Conservation (phyloP, 2,113 vertebrate genomes). For the Atherinomorus stipes region DNA sequence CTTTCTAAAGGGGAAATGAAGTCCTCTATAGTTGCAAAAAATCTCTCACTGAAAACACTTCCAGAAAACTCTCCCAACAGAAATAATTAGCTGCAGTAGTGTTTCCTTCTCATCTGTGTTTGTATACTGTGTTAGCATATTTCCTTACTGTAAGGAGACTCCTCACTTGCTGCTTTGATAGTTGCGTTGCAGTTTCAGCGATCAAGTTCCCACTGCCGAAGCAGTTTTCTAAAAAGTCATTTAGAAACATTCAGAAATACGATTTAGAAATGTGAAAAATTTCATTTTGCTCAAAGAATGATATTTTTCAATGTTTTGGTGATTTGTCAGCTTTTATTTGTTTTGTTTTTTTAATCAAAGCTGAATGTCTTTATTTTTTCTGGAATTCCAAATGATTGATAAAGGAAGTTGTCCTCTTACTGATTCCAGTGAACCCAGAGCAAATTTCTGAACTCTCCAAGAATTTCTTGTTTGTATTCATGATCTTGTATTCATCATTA, state of each 20-base stretch:
- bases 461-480: too few relatives aligned
- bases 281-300: too few relatives aligned
- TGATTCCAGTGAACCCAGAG: too few relatives aligned
- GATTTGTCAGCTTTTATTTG: too few relatives aligned
- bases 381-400: too few relatives aligned
- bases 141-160: background rate
- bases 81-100: background rate
- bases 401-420: too few relatives aligned
- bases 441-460: too few relatives aligned
- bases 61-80: background rate
- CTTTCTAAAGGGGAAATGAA: background rate
- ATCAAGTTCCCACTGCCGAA: background rate
- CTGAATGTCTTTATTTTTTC: too few relatives aligned
- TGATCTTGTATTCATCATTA: too few relatives aligned
- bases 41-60: background rate
- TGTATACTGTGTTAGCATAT: background rate
- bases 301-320: too few relatives aligned
- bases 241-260: background rate
- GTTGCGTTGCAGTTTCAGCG: background rate
- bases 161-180: background rate
- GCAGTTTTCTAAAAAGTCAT: background rate
- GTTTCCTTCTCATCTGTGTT: slow-evolving; percentile 1
- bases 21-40: slow-evolving; percentile 4
- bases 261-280: too few relatives aligned
- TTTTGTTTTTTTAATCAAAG: too few relatives aligned